Conservation (phyloP, 2,888 invertebrate species). For the Tetheella fluctuosa region DNA sequence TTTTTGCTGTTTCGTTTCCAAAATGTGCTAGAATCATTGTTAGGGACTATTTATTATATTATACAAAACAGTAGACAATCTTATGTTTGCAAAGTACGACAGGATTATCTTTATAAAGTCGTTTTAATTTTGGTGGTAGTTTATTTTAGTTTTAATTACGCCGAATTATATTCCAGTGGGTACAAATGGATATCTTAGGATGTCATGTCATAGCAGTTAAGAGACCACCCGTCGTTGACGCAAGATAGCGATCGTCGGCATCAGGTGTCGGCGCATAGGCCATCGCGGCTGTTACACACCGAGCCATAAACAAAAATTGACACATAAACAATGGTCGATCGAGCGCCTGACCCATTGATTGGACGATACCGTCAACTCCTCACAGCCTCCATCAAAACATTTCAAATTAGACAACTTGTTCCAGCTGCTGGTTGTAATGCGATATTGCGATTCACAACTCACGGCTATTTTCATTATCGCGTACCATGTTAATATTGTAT, state of each 20-base stretch:
- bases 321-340: slow-evolving; percentile 68
- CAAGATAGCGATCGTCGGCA: slow-evolving; percentile 66
- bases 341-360: slow-evolving; percentile 52
- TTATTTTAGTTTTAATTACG: too few species aligned
- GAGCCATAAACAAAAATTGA: slow-evolving; percentile 76
- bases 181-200: slow-evolving; percentile 1
- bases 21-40: not conserved
- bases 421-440: slow-evolving; percentile 45
- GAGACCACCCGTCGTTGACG: slow-evolving; percentile 63
- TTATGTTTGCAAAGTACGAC: not conserved
- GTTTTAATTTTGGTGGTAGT: too few species aligned
- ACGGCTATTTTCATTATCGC: slow-evolving; percentile 33
- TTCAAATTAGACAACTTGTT: slow-evolving; percentile 51
- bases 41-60: not conserved
- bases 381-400: slow-evolving; percentile 52
- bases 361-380: slow-evolving; percentile 49
- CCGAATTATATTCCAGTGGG: not conserved
- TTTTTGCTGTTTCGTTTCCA: not conserved
- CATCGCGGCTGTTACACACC: slow-evolving; percentile 46
- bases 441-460: slow-evolving; percentile 42
- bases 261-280: slow-evolving; percentile 65
- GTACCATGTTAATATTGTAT: slow-evolving; percentile 31
- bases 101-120: not conserved
- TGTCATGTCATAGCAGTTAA: slow-evolving; percentile 12
- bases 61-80: not conserved